A percentile compares a stretch with the other conserved stretches of the same genome.
phyloP scores from a whole-genome alignment of 2,113 vertebrate genomes.

The Ceyx melanurus region DNA sequence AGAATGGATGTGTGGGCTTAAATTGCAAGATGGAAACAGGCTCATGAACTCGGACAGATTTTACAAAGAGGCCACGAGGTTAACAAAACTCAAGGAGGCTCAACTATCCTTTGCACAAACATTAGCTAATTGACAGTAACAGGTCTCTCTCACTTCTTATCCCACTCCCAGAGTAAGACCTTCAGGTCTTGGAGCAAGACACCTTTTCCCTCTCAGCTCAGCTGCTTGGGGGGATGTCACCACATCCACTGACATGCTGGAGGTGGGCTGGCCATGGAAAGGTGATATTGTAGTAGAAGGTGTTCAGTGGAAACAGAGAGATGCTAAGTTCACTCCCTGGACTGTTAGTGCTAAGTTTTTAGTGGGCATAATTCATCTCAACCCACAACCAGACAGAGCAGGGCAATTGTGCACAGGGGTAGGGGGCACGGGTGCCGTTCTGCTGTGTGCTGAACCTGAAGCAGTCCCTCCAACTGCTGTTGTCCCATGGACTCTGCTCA shows the following conservation, averaged over 20 bases:
- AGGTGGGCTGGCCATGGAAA: neutral
- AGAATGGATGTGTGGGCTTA: slow-evolving; percentile 9
- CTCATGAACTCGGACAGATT: slow-evolving; percentile 52
- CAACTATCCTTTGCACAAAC: slow-evolving; percentile 33
- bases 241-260: neutral
- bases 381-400: neutral
- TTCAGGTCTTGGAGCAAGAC: neutral
- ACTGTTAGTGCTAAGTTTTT: neutral
- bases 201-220: neutral
- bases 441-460: neutral
- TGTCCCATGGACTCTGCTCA: neutral
- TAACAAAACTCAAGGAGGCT: slow-evolving; percentile 49
- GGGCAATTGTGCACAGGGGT: neutral
- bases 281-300: neutral
- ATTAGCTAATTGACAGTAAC: slow-evolving; percentile 47
- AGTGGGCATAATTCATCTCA: neutral
- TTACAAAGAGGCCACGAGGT: slow-evolving; percentile 6
- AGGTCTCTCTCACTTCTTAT: slow-evolving; percentile 27
- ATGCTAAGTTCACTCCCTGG: neutral
- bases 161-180: neutral
- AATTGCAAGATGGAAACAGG: slow-evolving; percentile 1
- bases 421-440: accelerated
- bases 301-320: neutral
- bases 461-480: neutral
- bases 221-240: neutral